Conservation (phyloP, 2,113 vertebrate species). For the Zingel zingel region DNA sequence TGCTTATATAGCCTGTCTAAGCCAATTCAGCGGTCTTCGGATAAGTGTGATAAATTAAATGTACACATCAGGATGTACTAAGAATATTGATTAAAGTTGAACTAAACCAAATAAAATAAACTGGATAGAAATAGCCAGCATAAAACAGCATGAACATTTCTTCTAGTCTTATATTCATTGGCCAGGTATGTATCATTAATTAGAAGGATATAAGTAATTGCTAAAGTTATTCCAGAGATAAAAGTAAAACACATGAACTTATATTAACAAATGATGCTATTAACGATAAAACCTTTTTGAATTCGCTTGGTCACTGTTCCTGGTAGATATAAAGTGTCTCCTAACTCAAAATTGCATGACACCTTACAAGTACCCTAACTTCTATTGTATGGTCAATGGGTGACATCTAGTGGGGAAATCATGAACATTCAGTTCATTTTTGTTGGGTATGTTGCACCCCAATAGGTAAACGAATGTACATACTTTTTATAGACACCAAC, state of each 20-base stretch:
- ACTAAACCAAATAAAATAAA: not conserved
- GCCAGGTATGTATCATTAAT: not conserved
- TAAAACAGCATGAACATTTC: not conserved
- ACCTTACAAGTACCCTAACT: not conserved
- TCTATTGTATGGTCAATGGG: constrained; percentile 57
- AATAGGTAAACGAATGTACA: not conserved
- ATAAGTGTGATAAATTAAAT: not conserved
- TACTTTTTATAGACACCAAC: not conserved
- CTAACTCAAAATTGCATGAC: constrained; percentile 18
- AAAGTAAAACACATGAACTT: not conserved
- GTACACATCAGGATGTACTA: not conserved
- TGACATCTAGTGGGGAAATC: constrained; percentile 74
- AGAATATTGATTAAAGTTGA: not conserved
- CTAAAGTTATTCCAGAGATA: not conserved
- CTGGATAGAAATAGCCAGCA: not conserved
- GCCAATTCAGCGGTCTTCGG: not conserved
- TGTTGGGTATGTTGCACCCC: not conserved
- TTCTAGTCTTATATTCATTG: not conserved
- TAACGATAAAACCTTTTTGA: not conserved
- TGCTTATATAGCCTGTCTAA: not conserved
- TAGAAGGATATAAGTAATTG: not conserved
- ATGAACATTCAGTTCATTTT: not conserved
- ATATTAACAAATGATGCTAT: not conserved
- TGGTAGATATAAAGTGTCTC: not conserved
- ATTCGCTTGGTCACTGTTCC: not conserved